Evolutionary conservation across 64 coral and sea anemone genomes (phyloP).

Genomic region (Montipora capricornis): DNA sequence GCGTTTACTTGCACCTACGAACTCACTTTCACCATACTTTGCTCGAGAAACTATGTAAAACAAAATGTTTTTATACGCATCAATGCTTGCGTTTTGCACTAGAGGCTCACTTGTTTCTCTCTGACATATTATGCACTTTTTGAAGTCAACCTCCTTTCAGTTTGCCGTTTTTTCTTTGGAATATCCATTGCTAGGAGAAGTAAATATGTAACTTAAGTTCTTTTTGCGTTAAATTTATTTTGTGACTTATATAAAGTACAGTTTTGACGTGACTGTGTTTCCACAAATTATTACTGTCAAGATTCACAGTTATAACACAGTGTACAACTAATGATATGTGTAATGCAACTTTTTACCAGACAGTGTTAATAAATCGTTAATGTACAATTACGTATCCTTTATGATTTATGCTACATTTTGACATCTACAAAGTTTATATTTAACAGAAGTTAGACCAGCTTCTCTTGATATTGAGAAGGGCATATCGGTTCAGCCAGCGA

Average conservation of each 20-base stretch:
- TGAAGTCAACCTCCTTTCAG: constrained; percentile 32
- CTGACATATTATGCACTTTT: constrained; percentile 58
- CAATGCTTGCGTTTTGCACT: background rate
- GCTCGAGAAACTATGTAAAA: constrained; percentile 12
- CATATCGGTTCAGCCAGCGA: background rate
- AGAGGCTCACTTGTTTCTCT: constrained; percentile 28
- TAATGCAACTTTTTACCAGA: too few species aligned
- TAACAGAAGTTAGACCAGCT: too few species aligned
- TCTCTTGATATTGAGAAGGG: background rate
- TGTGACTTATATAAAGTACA: background rate
- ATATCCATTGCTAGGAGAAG: constrained; percentile 43
- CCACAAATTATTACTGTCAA: too few species aligned
- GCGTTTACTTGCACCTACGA: constrained; percentile 10
- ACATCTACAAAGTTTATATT: too few species aligned
- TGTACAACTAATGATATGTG: too few species aligned
- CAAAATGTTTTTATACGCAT: too few species aligned
- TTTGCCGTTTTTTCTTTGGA: constrained; percentile 51
- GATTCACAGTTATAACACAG: too few species aligned
- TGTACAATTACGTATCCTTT: too few species aligned
- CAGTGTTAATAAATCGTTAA: too few species aligned
- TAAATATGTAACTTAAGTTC: background rate
- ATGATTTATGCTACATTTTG: too few species aligned
- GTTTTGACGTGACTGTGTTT: background rate
- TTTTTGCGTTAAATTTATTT: background rate
- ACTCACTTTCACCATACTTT: constrained; percentile 30